These are phyloP conservation scores for Oryzias sinensis DNA, from an alignment of 2,797 vertebrate genomes.

Conservation along the genomic window DNA sequence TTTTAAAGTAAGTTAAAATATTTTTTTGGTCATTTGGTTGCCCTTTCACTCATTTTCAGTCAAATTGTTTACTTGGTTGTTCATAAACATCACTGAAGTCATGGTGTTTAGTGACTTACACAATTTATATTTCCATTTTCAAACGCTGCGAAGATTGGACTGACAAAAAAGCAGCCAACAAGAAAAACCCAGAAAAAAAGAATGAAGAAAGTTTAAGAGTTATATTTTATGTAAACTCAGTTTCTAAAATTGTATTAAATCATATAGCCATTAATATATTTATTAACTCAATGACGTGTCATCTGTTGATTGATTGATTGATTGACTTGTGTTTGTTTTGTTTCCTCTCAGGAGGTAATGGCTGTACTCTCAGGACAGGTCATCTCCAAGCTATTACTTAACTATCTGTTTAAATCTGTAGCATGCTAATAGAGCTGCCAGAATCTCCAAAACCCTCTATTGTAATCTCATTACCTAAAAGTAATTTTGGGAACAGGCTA, in stretches of 20 bases:
- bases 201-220: neutral
- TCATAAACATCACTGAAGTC: too few species aligned
- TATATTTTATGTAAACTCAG: slow-evolving; percentile 17
- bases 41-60: too few species aligned
- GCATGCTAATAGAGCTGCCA: slow-evolving; percentile 16
- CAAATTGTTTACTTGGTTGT: too few species aligned
- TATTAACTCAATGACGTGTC: slow-evolving; percentile 33
- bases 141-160: too few species aligned
- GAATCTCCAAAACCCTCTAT: slow-evolving; percentile 19
- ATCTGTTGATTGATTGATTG: slow-evolving; percentile 2
- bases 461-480: slow-evolving; percentile 38
- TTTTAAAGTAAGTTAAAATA: too few species aligned
- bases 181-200: neutral
- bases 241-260: slow-evolving; percentile 26
- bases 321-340: slow-evolving; percentile 8
- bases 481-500: slow-evolving; percentile 2
- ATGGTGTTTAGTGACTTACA: too few species aligned
- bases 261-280: slow-evolving; percentile 39
- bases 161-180: too few species aligned
- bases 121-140: too few species aligned
- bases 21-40: too few species aligned
- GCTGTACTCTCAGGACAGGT: slow-evolving; percentile 41
- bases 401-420: slow-evolving; percentile 25
- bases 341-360: slow-evolving; percentile 12
- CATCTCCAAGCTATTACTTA: slow-evolving; percentile 25